These are phyloP conservation scores for Ianthella basta DNA, from an alignment of 37 sponge, comb jelly and placozoan species.

Conservation along the genomic window DNA sequence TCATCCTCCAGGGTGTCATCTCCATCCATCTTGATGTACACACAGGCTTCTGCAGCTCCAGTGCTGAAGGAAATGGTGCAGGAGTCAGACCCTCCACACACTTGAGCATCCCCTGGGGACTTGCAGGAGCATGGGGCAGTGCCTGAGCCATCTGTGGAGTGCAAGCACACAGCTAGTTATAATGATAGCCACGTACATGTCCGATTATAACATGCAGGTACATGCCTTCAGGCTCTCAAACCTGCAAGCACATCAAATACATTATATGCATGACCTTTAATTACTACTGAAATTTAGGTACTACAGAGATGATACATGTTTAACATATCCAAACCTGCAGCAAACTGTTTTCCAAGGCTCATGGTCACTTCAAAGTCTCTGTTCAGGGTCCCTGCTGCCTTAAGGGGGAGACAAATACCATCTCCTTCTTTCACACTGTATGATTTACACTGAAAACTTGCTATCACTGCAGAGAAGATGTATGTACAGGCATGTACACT, in stretches of 20 bases:
- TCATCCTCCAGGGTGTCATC: not conserved
- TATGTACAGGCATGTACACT: not conserved
- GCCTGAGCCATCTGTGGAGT: no score
- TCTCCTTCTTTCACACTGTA: not conserved
- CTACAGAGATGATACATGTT: not conserved
- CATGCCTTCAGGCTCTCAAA: not conserved
- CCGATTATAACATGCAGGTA: not conserved
- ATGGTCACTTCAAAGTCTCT: not conserved
- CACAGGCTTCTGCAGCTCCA: not conserved
- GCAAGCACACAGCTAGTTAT: no score
- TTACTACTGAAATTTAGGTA: not conserved
- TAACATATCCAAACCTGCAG: not conserved
- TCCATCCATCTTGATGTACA: not conserved
- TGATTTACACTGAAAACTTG: not conserved
- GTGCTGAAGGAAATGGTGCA: not conserved
- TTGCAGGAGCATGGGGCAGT: no score
- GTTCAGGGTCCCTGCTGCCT: not conserved
- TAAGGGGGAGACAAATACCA: not conserved
- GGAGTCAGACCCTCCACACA: not conserved
- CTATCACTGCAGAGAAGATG: not conserved
- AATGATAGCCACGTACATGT: no score
- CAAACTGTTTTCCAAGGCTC: not conserved
- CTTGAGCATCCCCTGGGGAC: not conserved
- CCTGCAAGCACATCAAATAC: not conserved
- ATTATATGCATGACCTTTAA: not conserved